Evolutionary conservation across 2,888 invertebrate species (phyloP).

Genomic region (Drosophila phalerata): DNA sequence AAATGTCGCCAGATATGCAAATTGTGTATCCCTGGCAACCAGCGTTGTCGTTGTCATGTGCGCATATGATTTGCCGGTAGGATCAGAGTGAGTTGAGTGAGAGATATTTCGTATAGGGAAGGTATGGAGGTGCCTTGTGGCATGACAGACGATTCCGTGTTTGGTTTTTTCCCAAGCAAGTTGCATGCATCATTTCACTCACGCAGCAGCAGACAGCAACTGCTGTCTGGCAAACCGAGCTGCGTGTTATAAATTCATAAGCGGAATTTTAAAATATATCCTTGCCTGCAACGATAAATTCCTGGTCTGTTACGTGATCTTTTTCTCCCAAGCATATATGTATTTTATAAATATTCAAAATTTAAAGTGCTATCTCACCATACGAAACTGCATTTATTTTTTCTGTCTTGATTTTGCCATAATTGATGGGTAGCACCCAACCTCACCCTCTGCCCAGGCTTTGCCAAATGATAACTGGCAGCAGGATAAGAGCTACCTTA

Average conservation of each 20-base stretch:
- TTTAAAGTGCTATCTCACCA: slow-evolving; percentile 24
- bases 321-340: slow-evolving; percentile 14
- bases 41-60: slow-evolving; percentile 45
- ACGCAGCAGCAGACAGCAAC: slow-evolving; percentile 31
- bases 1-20: slow-evolving; percentile 56
- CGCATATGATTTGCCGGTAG: slow-evolving; percentile 61
- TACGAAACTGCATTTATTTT: slow-evolving; percentile 12
- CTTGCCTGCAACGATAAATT: slow-evolving; percentile 53
- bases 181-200: slow-evolving; percentile 51
- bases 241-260: slow-evolving; percentile 67
- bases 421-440: slow-evolving; percentile 54
- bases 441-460: slow-evolving; percentile 8
- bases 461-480: slow-evolving; percentile 2
- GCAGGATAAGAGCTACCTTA: not conserved
- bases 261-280: slow-evolving; percentile 62
- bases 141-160: slow-evolving; percentile 24
- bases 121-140: slow-evolving; percentile 17
- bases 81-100: slow-evolving; percentile 11
- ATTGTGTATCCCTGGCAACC: slow-evolving; percentile 46
- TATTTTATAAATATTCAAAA: slow-evolving; percentile 65
- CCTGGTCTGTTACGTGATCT: slow-evolving; percentile 57
- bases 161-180: slow-evolving; percentile 18
- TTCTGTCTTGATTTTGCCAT: slow-evolving; percentile 25
- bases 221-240: slow-evolving; percentile 20
- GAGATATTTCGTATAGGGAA: not conserved